Evolutionary conservation across 2,888 invertebrate genomes (phyloP).

Genomic region (Apamea epomidion): DNA sequence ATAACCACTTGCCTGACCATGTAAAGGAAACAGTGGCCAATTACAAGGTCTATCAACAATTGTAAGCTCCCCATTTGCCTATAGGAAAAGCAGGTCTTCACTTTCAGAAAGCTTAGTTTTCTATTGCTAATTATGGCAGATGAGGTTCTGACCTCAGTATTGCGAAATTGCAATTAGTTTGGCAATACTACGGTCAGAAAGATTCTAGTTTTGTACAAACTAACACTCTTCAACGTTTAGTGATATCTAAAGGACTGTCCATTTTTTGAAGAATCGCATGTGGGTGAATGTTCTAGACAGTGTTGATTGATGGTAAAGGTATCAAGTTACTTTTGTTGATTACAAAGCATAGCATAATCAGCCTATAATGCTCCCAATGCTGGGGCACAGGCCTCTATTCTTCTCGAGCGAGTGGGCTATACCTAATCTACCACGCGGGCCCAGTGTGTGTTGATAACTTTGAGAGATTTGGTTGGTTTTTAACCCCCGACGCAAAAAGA

Average conservation of each 20-base stretch:
- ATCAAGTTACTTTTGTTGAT: background rate
- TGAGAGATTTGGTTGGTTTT: background rate
- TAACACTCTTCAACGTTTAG: too few species aligned
- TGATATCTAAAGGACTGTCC: too few species aligned
- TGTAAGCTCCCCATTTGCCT: background rate
- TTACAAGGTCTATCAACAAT: background rate
- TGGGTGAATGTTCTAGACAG: background rate
- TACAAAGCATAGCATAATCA: too few species aligned
- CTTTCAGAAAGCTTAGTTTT: slow-evolving; percentile 4
- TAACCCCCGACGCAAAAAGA: too few species aligned
- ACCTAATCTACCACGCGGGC: background rate
- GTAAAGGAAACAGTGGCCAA: too few species aligned
- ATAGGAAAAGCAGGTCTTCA: background rate
- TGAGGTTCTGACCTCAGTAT: background rate
- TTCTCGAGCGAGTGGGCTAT: background rate
- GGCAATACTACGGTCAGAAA: too few species aligned
- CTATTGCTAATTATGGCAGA: background rate
- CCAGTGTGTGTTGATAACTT: background rate
- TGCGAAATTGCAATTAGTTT: background rate
- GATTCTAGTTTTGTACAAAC: too few species aligned
- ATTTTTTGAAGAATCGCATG: too few species aligned
- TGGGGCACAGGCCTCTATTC: background rate
- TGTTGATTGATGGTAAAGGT: background rate
- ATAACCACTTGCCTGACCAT: background rate
- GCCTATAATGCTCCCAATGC: too few species aligned